Evolutionary conservation across 2,797 vertebrate genomes (phyloP), one percentile per base, ranked within the genome.

Genomic region (Buceros bicornis): DNA sequence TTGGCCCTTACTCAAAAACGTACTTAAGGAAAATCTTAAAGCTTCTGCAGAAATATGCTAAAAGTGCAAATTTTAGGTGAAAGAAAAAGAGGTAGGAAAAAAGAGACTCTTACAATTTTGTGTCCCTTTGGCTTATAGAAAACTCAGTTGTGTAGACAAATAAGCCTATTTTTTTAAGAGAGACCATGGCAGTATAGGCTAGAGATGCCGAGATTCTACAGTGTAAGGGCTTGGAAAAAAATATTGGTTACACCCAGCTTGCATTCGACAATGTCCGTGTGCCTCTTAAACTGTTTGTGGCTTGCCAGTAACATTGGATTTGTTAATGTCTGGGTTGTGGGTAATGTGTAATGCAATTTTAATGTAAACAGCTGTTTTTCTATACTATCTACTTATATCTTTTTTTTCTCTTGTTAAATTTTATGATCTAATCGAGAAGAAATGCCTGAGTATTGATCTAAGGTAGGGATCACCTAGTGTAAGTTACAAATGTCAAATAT

Each of bases 1-100:
- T 93, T 95, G 92, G 67, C 84, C 10, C 31, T 78, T 70, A 74
- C 74, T 95, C 86, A 92, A 82, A 90, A 92, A 82, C 16, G 45
- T 66, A 77, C 77, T 94, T 76, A 87, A 86, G 42, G 54, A 93
- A 82, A 93, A 90, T 67, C 48, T 94, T 74, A 73, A 72, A 50
- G 25, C 78, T 96, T 86, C 80, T 90, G 69, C 29, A 82, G 54
- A 90, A 85, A 79, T 76, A 19, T 19, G 56, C 15, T 56, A 42
- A 69, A 37, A 87, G 7, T 64, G 50, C 77, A 82, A 82, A 40
- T 90, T 85, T 91, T 81, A 83, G 37, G 72, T 79, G 25, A 74
- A 83, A 89, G 35, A 19, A 62, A 79, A 89, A 89, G 43, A 76
- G 35, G 48, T 18, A 57, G 42, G 35, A 57, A 87, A 91, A 85